A percentile compares a stretch with the other conserved stretches of the same genome.
These are phyloP conservation scores for Hydra vulgaris DNA, from an alignment of 30 jellyfish, hydroid and myxozoan genomes.

Conservation along the genomic window DNA sequence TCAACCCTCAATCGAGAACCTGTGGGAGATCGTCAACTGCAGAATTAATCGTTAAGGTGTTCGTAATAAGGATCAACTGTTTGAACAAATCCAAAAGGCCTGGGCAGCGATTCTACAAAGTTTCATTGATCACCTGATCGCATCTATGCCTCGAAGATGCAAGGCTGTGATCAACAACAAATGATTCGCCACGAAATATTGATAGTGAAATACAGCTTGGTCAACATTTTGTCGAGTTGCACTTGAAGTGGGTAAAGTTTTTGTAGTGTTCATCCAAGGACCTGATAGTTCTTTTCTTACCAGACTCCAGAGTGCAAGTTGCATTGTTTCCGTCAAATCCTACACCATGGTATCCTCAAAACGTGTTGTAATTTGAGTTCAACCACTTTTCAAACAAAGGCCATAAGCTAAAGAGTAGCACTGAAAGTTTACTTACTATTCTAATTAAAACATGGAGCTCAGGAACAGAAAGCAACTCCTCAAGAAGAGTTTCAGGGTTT, in stretches of 20 bases:
- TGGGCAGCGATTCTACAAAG: too few species aligned
- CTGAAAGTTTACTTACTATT: background rate
- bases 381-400: background rate
- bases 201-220: too few species aligned
- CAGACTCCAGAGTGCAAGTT: background rate
- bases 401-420: background rate
- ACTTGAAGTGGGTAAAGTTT: background rate
- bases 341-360: background rate
- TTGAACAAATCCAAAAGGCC: too few species aligned
- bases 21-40: too few species aligned
- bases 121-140: too few species aligned
- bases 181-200: too few species aligned
- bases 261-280: background rate
- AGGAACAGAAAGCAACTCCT: background rate
- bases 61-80: too few species aligned
- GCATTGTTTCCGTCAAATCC: background rate
- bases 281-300: background rate
- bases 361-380: background rate
- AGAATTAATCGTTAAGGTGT: too few species aligned
- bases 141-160: too few species aligned
- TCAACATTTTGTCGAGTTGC: too few species aligned
- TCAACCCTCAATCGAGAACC: too few species aligned
- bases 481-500: background rate
- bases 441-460: background rate
- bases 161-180: too few species aligned